A percentile compares a stretch with the other conserved stretches of the same genome.
Evolutionary conservation across 2,113 vertebrate genomes (phyloP).

Genomic region (Pterophyllum scalare): DNA sequence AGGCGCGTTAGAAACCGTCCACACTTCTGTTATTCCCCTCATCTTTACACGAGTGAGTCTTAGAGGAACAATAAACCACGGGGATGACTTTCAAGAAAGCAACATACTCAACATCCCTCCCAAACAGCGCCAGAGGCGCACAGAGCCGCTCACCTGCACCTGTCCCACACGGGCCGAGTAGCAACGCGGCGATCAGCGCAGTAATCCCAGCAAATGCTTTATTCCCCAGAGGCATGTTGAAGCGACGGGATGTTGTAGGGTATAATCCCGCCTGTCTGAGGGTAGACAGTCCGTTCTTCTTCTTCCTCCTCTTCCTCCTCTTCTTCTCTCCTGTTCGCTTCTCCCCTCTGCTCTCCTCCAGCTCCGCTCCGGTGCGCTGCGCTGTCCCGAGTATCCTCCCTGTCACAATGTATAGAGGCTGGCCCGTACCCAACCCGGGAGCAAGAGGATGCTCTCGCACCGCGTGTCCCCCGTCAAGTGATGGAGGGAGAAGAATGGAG

Average conservation of each 20-base stretch:
- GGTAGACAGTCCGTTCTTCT: slow-evolving; percentile 27
- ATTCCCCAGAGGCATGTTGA: slow-evolving; percentile 60
- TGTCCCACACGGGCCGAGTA: slow-evolving; percentile 65
- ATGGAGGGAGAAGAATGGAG: slow-evolving; percentile 17
- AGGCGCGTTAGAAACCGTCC: neutral
- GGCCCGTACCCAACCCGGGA: neutral
- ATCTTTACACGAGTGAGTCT: neutral
- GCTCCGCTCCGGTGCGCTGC: slow-evolving; percentile 60
- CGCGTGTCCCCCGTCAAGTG: slow-evolving; percentile 44
- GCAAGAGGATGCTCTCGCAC: slow-evolving; percentile 38
- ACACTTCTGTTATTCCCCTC: neutral
- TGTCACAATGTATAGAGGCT: slow-evolving; percentile 27
- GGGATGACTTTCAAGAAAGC: neutral
- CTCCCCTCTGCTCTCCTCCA: slow-evolving; percentile 44
- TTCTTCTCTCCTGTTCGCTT: slow-evolving; percentile 18
- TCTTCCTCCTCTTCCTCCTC: slow-evolving; percentile 6
- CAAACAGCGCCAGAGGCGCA: slow-evolving; percentile 12
- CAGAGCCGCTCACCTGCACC: slow-evolving; percentile 64
- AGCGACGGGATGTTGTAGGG: slow-evolving; percentile 23
- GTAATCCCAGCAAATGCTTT: slow-evolving; percentile 46
- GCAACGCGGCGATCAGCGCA: slow-evolving; percentile 46
- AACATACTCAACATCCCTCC: neutral
- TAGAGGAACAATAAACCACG: neutral
- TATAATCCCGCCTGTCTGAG: slow-evolving; percentile 37
- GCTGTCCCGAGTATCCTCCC: slow-evolving; percentile 27